These are phyloP conservation scores for Scophthalmus maximus DNA, from an alignment of 2,113 vertebrate genomes.

Conservation along the genomic window DNA sequence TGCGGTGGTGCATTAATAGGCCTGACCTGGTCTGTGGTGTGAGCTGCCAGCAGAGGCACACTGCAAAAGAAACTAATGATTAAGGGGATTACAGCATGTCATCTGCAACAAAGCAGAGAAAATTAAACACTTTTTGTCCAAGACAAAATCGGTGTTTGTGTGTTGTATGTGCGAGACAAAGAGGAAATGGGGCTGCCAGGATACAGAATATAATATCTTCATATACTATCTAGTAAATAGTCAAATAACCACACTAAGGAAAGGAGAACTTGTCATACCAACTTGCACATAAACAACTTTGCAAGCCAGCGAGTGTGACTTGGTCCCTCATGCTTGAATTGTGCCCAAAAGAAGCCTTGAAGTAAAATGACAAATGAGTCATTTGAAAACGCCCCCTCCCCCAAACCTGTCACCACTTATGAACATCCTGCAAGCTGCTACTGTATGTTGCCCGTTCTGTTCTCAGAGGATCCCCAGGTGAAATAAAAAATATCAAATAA, in stretches of 20 bases:
- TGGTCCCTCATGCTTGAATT: conserved; percentile 67
- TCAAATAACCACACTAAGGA: not conserved
- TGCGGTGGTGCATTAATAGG: conserved; percentile 16
- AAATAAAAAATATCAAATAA: conserved; percentile 33
- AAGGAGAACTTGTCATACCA: conserved; percentile 15
- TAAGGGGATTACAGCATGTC: conserved; percentile 30
- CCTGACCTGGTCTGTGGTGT: conserved; percentile 24
- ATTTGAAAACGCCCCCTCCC: conserved; percentile 72
- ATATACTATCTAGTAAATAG: not conserved
- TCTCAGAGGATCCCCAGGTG: conserved; percentile 30
- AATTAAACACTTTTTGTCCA: conserved; percentile 2
- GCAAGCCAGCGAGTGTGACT: conserved; percentile 41
- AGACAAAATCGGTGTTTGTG: not conserved
- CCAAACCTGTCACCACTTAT: conserved; percentile 76
- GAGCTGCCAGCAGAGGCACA: conserved; percentile 14
- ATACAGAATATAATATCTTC: not conserved
- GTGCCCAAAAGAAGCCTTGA: conserved; percentile 72
- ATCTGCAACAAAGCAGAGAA: conserved; percentile 24
- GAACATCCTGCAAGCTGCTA: conserved; percentile 64
- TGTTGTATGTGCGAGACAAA: not conserved
- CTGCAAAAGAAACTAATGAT: conserved; percentile 32
- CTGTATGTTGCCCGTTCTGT: conserved; percentile 48
- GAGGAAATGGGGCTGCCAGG: not conserved
- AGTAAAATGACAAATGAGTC: conserved; percentile 81
- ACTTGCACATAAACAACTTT: conserved; percentile 47